phyloP scores from a whole-genome alignment of 2,797 vertebrate genomes.

The Anas acuta region DNA sequence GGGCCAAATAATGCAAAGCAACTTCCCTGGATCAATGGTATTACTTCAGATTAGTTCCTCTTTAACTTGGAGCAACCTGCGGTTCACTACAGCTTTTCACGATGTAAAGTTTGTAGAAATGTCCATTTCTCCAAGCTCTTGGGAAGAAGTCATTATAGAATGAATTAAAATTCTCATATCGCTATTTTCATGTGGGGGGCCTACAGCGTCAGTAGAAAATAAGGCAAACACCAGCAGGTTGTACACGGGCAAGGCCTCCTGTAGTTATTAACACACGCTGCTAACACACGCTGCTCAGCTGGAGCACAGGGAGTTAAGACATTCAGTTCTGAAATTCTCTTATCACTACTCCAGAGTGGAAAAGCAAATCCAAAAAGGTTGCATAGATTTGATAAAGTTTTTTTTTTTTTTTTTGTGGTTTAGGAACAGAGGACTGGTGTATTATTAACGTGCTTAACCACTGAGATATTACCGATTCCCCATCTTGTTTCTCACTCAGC shows the following conservation, averaged over 20 bases:
- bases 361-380: background rate
- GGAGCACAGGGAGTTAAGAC: background rate
- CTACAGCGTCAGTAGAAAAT: fast-evolving
- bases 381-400: background rate
- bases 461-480: background rate
- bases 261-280: background rate
- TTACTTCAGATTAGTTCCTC: background rate
- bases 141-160: background rate
- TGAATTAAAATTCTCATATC: background rate
- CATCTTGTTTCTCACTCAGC: background rate
- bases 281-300: background rate
- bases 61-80: background rate
- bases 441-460: background rate
- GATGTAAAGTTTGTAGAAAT: background rate
- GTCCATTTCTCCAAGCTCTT: background rate
- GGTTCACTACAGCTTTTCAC: background rate
- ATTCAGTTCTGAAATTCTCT: background rate
- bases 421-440: background rate
- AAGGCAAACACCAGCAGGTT: background rate
- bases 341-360: no score
- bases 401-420: background rate
- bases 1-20: background rate
- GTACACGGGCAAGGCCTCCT: background rate
- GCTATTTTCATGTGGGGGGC: fast-evolving
- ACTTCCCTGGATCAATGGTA: background rate